Evolutionary conservation across 2,888 invertebrate genomes (phyloP), one percentile per base, ranked within the genome.

Genomic region (Pasiphila rectangulata): DNA sequence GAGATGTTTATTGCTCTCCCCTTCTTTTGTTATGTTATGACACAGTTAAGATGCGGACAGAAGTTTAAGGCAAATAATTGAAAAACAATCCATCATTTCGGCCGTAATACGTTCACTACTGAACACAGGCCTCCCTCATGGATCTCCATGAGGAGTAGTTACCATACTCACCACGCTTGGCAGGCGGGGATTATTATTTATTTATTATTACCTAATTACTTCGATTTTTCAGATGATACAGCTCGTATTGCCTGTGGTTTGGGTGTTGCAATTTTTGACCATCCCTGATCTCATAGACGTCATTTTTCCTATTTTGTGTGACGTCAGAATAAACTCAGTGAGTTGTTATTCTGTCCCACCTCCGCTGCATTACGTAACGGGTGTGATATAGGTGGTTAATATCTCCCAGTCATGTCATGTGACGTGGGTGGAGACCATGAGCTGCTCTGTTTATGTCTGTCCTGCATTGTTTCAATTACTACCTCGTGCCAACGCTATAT

Each of bases 1-100:
- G 54, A 55, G 36, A 52, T 46, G 46, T 54, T 48, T 54, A 54
- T 64, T 62, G 55, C 59, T 38, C 37, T 44, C 34, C 39, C 45
- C 25, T 41, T 50, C 45, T 42, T 38, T 44, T 43, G 32, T 36
- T 48, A 36, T 20, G 36, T 30, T 41, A 44, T 35, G 25, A 10
- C 36, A 44, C 20, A 40, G 36, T 37, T 12, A 12, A 21, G 5
- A 4, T 17, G n/a, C 2, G 15, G 19, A 13, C n/a, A 1, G 6
- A 27, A 27, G 27, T 13, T 13, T 1, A 27, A 27, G 13, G 3
- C 3, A 27, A 27, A 7, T 7, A 7, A 12, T 4, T 12, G 6
- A 13, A 12, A n/a, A n/a, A n/a, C n/a, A n/a, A n/a, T n/a, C n/a
- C n/a, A n/a, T n/a, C n/a, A n/a, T n/a, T n/a, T n/a, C n/a, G n/a